These are phyloP conservation scores for Pristionchus exspectatus DNA, from an alignment of 2,888 invertebrate genomes.

Conservation along the genomic window DNA sequence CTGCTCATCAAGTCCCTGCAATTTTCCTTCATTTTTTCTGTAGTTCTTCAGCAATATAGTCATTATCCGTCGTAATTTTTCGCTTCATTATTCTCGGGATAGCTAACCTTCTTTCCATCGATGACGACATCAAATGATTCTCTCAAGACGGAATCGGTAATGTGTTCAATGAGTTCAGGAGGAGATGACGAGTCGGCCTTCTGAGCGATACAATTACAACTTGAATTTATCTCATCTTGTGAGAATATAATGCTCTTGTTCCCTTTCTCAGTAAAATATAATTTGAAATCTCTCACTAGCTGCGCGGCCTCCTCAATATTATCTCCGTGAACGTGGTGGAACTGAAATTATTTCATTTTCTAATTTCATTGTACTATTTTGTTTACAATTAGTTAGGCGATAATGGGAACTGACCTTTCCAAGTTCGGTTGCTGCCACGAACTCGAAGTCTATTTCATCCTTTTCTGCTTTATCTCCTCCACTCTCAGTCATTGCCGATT, in stretches of 20 bases:
- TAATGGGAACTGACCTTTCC: neutral
- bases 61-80: no score
- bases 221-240: neutral
- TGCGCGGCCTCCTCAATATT: neutral
- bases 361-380: no score
- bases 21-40: neutral
- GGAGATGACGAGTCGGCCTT: conserved; percentile 50
- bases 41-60: neutral
- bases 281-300: neutral
- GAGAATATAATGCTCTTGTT: neutral
- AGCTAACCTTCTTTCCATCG: conserved; percentile 11
- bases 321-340: neutral
- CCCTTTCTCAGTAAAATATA: neutral
- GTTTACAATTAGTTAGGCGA: no score
- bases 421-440: conserved; percentile 51
- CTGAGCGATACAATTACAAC: neutral
- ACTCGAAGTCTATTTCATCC: conserved; percentile 31
- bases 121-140: conserved; percentile 49
- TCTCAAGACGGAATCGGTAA: conserved; percentile 30
- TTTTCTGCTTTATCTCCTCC: neutral
- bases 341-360: neutral
- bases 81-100: neutral
- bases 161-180: conserved; percentile 43
- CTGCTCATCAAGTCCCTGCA: conserved; percentile 3
- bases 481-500: neutral